phyloP scores from a whole-genome alignment of 2,113 vertebrate genomes.

The Trichomycterus rosablanca region DNA sequence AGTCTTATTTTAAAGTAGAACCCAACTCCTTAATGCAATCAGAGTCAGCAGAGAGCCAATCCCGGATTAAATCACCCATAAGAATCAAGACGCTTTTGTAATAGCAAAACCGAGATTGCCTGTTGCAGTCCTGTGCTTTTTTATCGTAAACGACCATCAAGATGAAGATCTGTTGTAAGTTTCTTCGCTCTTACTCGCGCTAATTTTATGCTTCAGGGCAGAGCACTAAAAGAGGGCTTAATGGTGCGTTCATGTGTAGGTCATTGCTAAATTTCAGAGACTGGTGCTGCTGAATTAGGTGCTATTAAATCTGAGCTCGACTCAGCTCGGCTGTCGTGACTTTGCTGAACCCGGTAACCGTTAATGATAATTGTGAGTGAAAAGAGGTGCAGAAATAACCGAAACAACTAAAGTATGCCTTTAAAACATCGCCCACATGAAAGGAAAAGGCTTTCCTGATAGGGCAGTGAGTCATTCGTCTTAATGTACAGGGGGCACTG shows the following conservation, averaged over 20 bases:
- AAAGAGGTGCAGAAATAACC: conserved; percentile 14
- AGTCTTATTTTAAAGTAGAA: too few relatives aligned
- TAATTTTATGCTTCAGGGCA: conserved; percentile 6
- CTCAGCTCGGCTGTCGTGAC: not conserved
- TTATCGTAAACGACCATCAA: conserved; percentile 1
- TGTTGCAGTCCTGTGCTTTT: not conserved
- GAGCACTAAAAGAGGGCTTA: conserved; percentile 16
- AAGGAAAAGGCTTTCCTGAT: not conserved
- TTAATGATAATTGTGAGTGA: not conserved
- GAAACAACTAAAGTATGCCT: conserved; percentile 5
- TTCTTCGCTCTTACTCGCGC: not conserved
- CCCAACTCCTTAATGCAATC: too few relatives aligned
- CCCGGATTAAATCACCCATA: too few relatives aligned
- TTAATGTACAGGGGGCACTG: conserved; percentile 28
- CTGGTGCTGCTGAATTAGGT: not conserved
- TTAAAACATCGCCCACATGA: conserved; percentile 12
- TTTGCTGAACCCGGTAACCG: not conserved
- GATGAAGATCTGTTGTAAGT: conserved; percentile 6
- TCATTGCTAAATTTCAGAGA: conserved; percentile 24
- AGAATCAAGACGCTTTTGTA: not conserved
- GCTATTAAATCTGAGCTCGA: conserved; percentile 18
- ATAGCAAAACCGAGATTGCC: not conserved
- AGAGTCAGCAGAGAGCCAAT: too few relatives aligned
- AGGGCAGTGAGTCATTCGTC: conserved; percentile 21
- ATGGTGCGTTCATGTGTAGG: conserved; percentile 28